These are phyloP conservation scores for Stichopus horrens DNA, from an alignment of 53 echinoderm and acorn worm species.

Conservation along the genomic window DNA sequence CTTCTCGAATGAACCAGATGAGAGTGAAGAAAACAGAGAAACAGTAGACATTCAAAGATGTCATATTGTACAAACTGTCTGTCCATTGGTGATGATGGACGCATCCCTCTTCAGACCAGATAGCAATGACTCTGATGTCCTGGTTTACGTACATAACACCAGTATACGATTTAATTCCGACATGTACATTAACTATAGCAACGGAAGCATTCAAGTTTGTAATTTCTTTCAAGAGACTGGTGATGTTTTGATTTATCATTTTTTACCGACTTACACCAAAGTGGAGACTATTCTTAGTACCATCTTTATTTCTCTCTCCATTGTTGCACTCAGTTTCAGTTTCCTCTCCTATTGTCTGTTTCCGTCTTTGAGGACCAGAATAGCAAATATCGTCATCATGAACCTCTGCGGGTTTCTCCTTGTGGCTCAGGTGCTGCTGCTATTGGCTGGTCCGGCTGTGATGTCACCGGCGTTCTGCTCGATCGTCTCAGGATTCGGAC, in stretches of 20 bases:
- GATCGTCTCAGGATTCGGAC: constrained; percentile 16
- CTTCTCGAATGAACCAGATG: background rate
- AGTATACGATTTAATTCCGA: constrained; percentile 18
- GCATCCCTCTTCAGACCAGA: constrained; percentile 22
- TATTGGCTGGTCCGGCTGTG: constrained; percentile 27
- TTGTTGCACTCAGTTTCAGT: background rate
- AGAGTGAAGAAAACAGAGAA: background rate
- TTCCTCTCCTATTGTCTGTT: constrained; percentile 23
- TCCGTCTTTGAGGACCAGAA: background rate
- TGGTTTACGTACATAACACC: constrained; percentile 13
- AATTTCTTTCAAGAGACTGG: constrained; percentile 32
- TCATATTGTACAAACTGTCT: background rate
- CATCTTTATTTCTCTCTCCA: constrained; percentile 17
- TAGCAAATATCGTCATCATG: constrained; percentile 30
- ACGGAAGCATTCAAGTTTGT: constrained; percentile 43
- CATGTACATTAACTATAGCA: constrained; percentile 7
- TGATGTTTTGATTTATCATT: background rate
- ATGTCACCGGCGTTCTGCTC: background rate
- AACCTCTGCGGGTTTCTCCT: constrained; percentile 18
- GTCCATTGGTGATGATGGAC: constrained; percentile 17
- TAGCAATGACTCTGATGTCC: constrained; percentile 3
- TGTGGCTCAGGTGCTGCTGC: background rate
- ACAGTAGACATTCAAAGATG: background rate
- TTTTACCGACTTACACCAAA: background rate
- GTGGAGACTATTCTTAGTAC: constrained; percentile 12